phyloP scores from a whole-genome alignment of 2,113 vertebrate genomes.

The Epinephelus cyanopodus region DNA sequence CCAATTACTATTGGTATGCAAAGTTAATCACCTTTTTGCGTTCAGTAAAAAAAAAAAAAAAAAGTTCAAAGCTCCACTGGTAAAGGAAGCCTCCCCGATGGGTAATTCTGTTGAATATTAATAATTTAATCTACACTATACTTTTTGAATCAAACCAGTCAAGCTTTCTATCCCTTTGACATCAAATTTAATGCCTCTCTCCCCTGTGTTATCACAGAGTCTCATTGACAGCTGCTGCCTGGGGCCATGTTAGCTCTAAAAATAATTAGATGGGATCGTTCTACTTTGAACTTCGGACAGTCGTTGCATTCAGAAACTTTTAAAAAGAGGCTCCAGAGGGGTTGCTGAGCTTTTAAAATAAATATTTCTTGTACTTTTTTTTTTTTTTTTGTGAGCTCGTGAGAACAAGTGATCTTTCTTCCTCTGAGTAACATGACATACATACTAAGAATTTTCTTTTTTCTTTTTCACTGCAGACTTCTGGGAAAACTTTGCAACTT shows the following conservation, averaged over 20 bases:
- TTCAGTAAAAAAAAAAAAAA: constrained; percentile 6
- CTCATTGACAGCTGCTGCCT: constrained; percentile 29
- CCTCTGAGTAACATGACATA: neutral
- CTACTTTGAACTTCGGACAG: constrained; percentile 40
- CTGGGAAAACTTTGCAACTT: neutral
- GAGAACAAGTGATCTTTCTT: neutral
- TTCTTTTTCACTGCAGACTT: neutral
- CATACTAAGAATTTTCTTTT: neutral
- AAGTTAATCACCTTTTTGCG: constrained; percentile 9
- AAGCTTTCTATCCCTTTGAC: constrained; percentile 6
- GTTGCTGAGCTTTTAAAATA: neutral
- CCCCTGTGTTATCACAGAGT: constrained; percentile 16
- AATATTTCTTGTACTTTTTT: neutral
- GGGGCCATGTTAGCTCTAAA: constrained; percentile 10
- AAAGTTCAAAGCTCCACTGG: neutral
- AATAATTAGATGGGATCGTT: constrained; percentile 26
- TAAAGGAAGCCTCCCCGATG: neutral
- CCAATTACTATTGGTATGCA: neutral
- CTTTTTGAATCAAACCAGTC: neutral
- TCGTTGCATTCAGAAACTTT: constrained; percentile 4
- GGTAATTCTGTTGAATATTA: constrained; percentile 13
- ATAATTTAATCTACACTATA: constrained; percentile 23
- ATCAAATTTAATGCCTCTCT: neutral
- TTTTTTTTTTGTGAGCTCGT: neutral
- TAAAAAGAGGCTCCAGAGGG: neutral